Percentiles rank a stretch among this genome's conserved stretches.
phyloP scores from a whole-genome alignment of 2,113 vertebrate genomes.

The Oncorhynchus gorbuscha region DNA sequence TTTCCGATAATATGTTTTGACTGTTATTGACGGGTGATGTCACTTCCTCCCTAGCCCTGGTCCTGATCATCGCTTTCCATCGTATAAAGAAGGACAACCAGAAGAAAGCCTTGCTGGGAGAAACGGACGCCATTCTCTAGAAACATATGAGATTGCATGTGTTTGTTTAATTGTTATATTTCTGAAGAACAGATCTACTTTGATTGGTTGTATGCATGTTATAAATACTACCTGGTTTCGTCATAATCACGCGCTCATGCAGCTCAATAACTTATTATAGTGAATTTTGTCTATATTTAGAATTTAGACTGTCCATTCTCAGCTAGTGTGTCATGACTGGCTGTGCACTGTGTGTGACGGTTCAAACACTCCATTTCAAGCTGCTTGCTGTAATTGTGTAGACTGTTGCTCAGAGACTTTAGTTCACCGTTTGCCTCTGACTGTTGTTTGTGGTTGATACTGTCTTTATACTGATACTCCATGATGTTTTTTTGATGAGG shows the following conservation, averaged over 20 bases:
- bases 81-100: slow-evolving; percentile 46
- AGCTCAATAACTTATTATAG: slow-evolving; percentile 27
- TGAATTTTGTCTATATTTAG: no score
- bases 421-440: no score
- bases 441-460: no score
- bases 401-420: no score
- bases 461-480: no score
- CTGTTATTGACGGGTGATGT: slow-evolving; percentile 2
- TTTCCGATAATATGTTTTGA: not conserved
- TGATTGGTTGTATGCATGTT: slow-evolving; percentile 14
- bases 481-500: no score
- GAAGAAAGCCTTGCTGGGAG: not conserved
- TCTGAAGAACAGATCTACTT: slow-evolving; percentile 1
- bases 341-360: no score
- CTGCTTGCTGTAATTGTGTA: no score
- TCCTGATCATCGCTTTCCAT: slow-evolving; percentile 55
- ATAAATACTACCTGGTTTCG: slow-evolving; percentile 22
- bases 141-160: not conserved
- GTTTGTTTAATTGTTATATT: slow-evolving; percentile 22
- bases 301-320: no score
- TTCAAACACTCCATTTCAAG: no score
- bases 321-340: no score
- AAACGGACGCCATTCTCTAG: slow-evolving; percentile 63
- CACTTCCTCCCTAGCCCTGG: slow-evolving; percentile 53
- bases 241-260: slow-evolving; percentile 33